Conservation (phyloP, 2,113 vertebrate species). For the Gopherus evgoodei region DNA sequence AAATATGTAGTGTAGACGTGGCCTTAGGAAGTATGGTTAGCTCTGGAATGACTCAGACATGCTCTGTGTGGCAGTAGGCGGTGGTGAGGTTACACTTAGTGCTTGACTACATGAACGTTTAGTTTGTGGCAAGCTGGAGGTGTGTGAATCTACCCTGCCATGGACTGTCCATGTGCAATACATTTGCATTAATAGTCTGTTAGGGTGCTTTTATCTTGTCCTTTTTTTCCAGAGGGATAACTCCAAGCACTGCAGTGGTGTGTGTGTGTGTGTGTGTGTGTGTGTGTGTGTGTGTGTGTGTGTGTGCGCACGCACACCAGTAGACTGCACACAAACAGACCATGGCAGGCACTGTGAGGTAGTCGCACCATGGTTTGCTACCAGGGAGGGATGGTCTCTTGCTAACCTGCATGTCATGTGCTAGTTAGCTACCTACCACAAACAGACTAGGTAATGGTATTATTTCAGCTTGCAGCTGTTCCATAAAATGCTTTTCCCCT, state of each 20-base stretch:
- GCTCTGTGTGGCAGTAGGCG: no score
- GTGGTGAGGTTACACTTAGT: no score
- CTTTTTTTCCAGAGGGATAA: neutral
- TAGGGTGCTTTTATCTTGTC: neutral
- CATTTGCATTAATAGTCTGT: neutral
- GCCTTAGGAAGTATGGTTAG: neutral
- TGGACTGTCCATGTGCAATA: neutral
- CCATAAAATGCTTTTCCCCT: neutral
- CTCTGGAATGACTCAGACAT: no score
- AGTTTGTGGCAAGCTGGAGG: neutral
- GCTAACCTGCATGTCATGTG: neutral
- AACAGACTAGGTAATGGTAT: neutral
- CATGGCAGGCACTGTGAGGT: neutral
- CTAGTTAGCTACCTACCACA: neutral
- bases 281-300: neutral
- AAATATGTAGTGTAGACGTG: neutral
- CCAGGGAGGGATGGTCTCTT: neutral
- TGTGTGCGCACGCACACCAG: no score
- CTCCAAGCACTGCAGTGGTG: neutral
- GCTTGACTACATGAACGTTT: neutral
- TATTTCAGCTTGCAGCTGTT: neutral
- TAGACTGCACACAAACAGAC: neutral
- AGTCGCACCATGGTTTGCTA: neutral
- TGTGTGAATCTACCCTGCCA: no score
- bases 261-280: neutral